Conservation (phyloP, 1,140 invertebrate genomes). For the Cyrtorhinus lividipennis region DNA sequence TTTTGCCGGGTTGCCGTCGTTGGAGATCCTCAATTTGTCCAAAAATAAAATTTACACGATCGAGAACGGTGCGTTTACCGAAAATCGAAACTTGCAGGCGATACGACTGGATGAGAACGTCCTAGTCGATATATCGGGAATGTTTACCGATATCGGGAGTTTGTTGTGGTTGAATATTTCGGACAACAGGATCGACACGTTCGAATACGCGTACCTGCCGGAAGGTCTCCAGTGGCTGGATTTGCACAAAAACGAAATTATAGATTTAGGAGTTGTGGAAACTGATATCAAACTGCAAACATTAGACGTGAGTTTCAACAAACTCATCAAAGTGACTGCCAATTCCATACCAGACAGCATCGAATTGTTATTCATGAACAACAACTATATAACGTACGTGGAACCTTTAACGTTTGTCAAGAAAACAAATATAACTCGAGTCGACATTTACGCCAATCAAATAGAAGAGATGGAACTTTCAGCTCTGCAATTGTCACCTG, state of each 20-base stretch:
- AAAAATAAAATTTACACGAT: constrained; percentile 66
- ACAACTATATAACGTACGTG: constrained; percentile 63
- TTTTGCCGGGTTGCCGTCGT: constrained; percentile 60
- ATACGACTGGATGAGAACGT: constrained; percentile 74
- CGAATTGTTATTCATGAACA: constrained; percentile 63
- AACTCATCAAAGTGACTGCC: constrained; percentile 51
- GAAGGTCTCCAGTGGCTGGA: constrained; percentile 72
- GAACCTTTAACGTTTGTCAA: constrained; percentile 69
- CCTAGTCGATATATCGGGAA: constrained; percentile 65
- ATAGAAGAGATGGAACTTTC: constrained; percentile 67
- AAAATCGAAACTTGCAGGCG: constrained; percentile 63
- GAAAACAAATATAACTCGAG: constrained; percentile 64
- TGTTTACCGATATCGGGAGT: constrained; percentile 67
- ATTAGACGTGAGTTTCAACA: constrained; percentile 69
- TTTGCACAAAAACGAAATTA: constrained; percentile 74
- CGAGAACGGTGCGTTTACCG: constrained; percentile 67
- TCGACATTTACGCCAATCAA: constrained; percentile 74
- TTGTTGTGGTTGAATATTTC: constrained; percentile 82
- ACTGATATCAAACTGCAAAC: constrained; percentile 54
- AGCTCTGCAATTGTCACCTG: constrained; percentile 54
- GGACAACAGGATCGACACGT: constrained; percentile 76
- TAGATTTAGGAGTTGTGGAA: constrained; percentile 54
- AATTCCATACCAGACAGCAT: constrained; percentile 58
- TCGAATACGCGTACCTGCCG: constrained; percentile 78
- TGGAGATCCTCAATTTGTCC: constrained; percentile 79